Conservation (phyloP, 2,113 vertebrate genomes). For the Melanerpes formicivorus region DNA sequence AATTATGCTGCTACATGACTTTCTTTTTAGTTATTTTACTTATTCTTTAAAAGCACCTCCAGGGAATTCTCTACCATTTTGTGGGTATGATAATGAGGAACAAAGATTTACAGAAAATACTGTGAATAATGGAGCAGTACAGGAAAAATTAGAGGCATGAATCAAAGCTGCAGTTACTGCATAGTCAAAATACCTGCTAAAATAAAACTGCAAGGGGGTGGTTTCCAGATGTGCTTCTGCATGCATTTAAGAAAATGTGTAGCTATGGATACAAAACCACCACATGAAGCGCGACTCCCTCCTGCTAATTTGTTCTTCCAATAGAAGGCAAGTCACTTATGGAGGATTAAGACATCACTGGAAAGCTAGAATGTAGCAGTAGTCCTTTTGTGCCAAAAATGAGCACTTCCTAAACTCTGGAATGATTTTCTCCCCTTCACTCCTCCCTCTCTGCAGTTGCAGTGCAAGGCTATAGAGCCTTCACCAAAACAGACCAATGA, state of each 20-base stretch:
- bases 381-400: neutral
- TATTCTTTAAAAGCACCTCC: neutral
- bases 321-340: neutral
- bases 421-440: neutral
- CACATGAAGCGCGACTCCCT: neutral
- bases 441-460: neutral
- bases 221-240: neutral
- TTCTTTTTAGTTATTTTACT: neutral
- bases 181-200: neutral
- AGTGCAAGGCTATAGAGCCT: neutral
- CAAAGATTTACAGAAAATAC: neutral
- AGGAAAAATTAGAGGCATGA: neutral
- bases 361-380: neutral
- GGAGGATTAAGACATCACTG: neutral
- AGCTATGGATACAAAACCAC: neutral
- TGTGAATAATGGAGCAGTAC: neutral
- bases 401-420: neutral
- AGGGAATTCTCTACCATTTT: neutral
- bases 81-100: neutral
- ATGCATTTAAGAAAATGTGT: neutral
- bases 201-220: neutral
- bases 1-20: neutral
- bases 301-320: neutral
- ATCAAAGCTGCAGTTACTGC: neutral
- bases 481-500: neutral